Base-by-base conservation (phyloP, 1,140 invertebrate species). In the Condylostylus longicornis region DNA sequence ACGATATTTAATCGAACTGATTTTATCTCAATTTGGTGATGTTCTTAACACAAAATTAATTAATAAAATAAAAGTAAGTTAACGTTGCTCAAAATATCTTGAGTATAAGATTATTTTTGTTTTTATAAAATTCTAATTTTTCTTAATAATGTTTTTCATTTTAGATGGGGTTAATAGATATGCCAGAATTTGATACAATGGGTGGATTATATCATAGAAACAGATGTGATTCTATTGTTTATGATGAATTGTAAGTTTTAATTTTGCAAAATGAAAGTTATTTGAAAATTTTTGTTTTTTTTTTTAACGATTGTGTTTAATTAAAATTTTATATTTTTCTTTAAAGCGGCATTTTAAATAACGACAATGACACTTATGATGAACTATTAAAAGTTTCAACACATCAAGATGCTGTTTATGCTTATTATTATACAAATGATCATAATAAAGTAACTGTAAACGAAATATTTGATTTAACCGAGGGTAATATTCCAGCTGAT, bases 361-460 rank as follows among this genome's bases (percentile, higher is more conserved):
- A 42, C 25, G 49, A 73, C 33, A 68, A 79, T 34, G 82, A 89
- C 51, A 80, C 82, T 2, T 85, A 89, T 57, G 83, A 90, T 42
- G 79, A 87, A 60, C 82, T 89, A 45, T 65, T 93, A 14, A 75
- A 81, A 62, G 77, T 82, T 35, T 82, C 85, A 6, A 67, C 77
- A 21, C 77, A 88, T 43, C 80, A 88, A 54, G 87, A 93, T 45
- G 77, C 85, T 5, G 61, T 89, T 2, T 82, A 90, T 68, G 79
- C 86, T 1, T 91, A 84, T 61, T 88, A 91, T 63, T 91, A 90
- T 52, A 75, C 83, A 51, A 79, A 86, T 51, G 78, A 84, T 50
- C 75, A 83, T 51, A 56, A 53, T 5, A 83, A 87, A 67, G 72
- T 82, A 31, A 82, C 83, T 60, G 74, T 89, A 40, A 85, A 82